Conservation (phyloP, 1,140 invertebrate species). For the Drosophila asahinai region DNA sequence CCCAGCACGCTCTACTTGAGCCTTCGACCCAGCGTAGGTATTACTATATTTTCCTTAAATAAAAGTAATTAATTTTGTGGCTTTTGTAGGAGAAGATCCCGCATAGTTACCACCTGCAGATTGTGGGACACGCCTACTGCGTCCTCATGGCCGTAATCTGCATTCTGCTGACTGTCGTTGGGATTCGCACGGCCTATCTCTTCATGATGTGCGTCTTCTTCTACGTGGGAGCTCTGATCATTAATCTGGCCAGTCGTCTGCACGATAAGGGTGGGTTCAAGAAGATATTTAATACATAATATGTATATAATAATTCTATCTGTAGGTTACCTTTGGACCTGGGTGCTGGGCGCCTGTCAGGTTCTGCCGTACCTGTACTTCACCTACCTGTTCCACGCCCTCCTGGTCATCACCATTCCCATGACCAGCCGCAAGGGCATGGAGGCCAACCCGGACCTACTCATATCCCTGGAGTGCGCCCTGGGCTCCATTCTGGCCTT, state of each 20-base stretch:
- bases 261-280: constrained; percentile 70
- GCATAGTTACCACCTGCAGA: constrained; percentile 59
- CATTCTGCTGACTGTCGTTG: constrained; percentile 48
- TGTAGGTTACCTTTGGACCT: constrained; percentile 87
- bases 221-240: constrained; percentile 57
- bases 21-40: constrained; percentile 86
- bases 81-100: constrained; percentile 56
- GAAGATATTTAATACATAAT: background rate
- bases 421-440: constrained; percentile 89
- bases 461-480: constrained; percentile 85
- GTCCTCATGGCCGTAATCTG: constrained; percentile 60
- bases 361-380: constrained; percentile 86
- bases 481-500: constrained; percentile 77
- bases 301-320: too few species aligned
- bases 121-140: constrained; percentile 69
- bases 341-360: constrained; percentile 85
- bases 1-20: constrained; percentile 53
- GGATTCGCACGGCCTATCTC: constrained; percentile 71
- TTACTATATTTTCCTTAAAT: background rate
- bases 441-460: constrained; percentile 87
- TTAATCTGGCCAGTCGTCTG: constrained; percentile 67
- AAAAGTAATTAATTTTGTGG: too few species aligned
- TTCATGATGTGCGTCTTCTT: constrained; percentile 74
- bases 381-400: constrained; percentile 88
- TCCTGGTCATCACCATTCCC: constrained; percentile 89